A percentile compares a stretch with the other conserved stretches of the same genome.
Conservation (phyloP, 1,140 invertebrate species). For the Drosophila orosa region DNA sequence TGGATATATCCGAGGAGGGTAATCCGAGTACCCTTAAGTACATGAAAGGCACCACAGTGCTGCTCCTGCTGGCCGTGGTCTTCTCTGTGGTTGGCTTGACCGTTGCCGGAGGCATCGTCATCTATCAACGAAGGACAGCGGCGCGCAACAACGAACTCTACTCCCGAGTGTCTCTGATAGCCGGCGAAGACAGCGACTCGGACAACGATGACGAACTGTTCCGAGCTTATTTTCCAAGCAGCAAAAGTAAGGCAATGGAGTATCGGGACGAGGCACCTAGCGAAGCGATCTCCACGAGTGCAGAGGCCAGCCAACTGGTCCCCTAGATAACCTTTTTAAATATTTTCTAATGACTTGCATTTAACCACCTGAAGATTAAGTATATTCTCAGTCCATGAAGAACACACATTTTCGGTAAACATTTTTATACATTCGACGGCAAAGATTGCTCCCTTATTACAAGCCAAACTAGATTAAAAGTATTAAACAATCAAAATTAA, state of each 20-base stretch:
- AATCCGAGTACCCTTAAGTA: slow-evolving; percentile 13
- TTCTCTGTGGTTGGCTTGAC: slow-evolving; percentile 49
- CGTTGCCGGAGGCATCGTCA: slow-evolving; percentile 45
- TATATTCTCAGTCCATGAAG: not conserved
- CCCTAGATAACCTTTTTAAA: slow-evolving; percentile 11
- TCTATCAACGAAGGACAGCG: slow-evolving; percentile 31
- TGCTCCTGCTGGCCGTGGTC: slow-evolving; percentile 43
- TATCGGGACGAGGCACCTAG: slow-evolving; percentile 50
- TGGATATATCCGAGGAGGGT: slow-evolving; percentile 38
- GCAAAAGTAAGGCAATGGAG: slow-evolving; percentile 17
- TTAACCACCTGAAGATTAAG: slow-evolving; percentile 18
- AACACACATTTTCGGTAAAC: slow-evolving; percentile 6
- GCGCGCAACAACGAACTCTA: slow-evolving; percentile 42
- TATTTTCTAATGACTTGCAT: slow-evolving; percentile 17
- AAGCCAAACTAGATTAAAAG: slow-evolving; percentile 50
- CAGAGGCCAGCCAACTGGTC: slow-evolving; percentile 12
- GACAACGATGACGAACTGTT: slow-evolving; percentile 59
- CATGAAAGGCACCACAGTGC: slow-evolving; percentile 41
- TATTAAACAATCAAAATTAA: slow-evolving; percentile 22
- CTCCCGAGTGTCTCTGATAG: slow-evolving; percentile 60
- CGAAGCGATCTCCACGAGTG: not conserved
- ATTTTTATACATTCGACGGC: slow-evolving; percentile 29
- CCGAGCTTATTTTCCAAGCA: slow-evolving; percentile 11
- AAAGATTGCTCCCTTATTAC: not conserved
- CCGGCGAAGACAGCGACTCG: slow-evolving; percentile 59